A percentile compares a stretch with the other conserved stretches of the same genome.
These are phyloP conservation scores for Tinamus major DNA, from an alignment of 2,797 vertebrate species.

Conservation along the genomic window DNA sequence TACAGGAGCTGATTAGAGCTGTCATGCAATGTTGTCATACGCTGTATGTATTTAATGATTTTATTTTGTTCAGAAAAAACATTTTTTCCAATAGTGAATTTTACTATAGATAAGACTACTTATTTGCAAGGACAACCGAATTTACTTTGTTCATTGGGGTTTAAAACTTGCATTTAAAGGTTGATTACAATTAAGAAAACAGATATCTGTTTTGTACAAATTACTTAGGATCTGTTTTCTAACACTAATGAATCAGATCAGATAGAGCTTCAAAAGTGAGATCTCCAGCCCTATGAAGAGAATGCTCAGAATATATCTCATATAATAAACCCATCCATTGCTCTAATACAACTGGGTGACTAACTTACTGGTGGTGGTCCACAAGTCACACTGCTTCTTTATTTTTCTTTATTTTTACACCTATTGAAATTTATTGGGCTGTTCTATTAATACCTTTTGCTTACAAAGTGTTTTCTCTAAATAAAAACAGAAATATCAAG, in stretches of 20 bases:
- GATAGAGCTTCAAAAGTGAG: background rate
- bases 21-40: background rate
- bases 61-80: background rate
- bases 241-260: background rate
- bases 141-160: background rate
- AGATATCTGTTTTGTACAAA: background rate
- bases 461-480: background rate
- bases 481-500: background rate
- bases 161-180: background rate
- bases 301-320: background rate
- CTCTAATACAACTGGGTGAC: background rate
- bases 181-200: slow-evolving; percentile 59
- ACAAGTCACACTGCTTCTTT: background rate
- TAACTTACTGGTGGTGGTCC: background rate
- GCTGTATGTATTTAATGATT: background rate
- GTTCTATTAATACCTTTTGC: background rate
- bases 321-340: background rate
- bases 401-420: background rate
- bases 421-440: background rate
- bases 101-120: background rate
- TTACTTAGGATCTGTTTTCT: background rate
- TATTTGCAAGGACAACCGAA: background rate
- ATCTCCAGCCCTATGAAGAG: background rate
- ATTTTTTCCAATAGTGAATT: background rate
- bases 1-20: background rate